Evolutionary conservation across 2,797 vertebrate species (phyloP).

Genomic region (Hydrolagus colliei): DNA sequence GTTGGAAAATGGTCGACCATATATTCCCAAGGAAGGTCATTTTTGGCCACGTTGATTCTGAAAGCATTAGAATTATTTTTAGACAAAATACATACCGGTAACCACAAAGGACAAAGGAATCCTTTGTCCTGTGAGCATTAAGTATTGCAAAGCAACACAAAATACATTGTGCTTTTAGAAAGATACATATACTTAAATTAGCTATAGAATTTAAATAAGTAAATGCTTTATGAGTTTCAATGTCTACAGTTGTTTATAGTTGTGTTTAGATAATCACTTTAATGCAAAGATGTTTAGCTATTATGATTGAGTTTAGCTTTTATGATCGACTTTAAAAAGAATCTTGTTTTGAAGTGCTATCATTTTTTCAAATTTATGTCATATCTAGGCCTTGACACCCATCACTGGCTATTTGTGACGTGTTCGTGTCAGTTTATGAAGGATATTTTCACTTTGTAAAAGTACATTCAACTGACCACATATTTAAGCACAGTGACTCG

Average conservation of each 20-base stretch:
- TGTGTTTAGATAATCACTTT: background rate
- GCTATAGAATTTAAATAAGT: background rate
- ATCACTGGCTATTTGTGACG: too few relatives aligned
- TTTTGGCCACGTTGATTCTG: slow-evolving; percentile 82
- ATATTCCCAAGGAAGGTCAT: slow-evolving; percentile 97
- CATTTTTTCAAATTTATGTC: too few relatives aligned
- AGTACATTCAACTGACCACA: too few relatives aligned
- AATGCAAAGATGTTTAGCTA: background rate
- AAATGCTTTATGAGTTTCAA: too few relatives aligned
- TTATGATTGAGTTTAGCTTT: background rate
- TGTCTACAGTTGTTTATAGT: too few relatives aligned
- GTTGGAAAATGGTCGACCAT: slow-evolving; percentile 87
- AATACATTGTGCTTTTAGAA: background rate
- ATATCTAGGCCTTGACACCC: too few relatives aligned
- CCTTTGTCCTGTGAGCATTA: background rate
- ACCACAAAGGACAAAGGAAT: background rate
- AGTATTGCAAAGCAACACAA: background rate
- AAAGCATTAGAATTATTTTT: slow-evolving; percentile 25
- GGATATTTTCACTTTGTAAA: too few relatives aligned
- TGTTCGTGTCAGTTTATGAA: too few relatives aligned
- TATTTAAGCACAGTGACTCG: too few relatives aligned
- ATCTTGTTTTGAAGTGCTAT: too few relatives aligned
- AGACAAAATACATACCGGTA: background rate
- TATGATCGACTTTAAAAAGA: background rate
- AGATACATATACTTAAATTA: background rate